These are phyloP conservation scores for Arothron firmamentum DNA, from an alignment of 2,113 vertebrate species.

Conservation along the genomic window DNA sequence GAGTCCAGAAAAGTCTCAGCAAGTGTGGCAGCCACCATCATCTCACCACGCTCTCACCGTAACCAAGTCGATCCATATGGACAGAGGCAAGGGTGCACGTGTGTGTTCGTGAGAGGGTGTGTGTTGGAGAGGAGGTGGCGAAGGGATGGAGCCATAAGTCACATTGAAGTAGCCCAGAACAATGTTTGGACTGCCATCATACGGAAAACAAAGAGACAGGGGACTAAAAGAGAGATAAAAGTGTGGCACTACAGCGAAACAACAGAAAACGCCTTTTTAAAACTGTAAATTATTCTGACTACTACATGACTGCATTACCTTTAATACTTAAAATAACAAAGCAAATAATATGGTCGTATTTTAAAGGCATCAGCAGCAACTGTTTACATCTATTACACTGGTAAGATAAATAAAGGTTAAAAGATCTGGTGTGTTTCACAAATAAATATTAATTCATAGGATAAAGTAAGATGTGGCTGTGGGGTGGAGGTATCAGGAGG, in stretches of 20 bases:
- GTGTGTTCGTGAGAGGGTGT: not conserved
- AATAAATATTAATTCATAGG: too few species aligned
- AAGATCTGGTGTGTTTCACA: too few species aligned
- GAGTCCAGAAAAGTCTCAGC: constrained; percentile 67
- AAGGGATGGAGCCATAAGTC: constrained; percentile 73
- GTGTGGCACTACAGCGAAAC: constrained; percentile 6
- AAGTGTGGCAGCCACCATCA: constrained; percentile 77
- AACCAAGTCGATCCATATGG: constrained; percentile 89
- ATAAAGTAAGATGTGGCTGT: too few species aligned
- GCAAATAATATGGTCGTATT: too few species aligned
- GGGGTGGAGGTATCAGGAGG: too few species aligned
- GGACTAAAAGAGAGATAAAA: constrained; percentile 43
- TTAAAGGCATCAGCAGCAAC: too few species aligned
- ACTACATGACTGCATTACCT: too few species aligned
- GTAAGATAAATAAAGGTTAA: too few species aligned
- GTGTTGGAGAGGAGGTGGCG: not conserved
- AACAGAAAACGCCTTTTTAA: not conserved
- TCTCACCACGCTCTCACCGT: constrained; percentile 81
- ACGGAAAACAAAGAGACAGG: constrained; percentile 53
- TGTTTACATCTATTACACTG: too few species aligned
- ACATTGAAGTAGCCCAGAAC: constrained; percentile 65
- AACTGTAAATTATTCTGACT: too few species aligned
- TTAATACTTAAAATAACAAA: too few species aligned
- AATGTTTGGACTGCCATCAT: constrained; percentile 58
- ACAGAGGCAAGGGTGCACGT: constrained; percentile 53